Conservation (phyloP, 1,140 invertebrate species). For the Drosophila watanabei region DNA sequence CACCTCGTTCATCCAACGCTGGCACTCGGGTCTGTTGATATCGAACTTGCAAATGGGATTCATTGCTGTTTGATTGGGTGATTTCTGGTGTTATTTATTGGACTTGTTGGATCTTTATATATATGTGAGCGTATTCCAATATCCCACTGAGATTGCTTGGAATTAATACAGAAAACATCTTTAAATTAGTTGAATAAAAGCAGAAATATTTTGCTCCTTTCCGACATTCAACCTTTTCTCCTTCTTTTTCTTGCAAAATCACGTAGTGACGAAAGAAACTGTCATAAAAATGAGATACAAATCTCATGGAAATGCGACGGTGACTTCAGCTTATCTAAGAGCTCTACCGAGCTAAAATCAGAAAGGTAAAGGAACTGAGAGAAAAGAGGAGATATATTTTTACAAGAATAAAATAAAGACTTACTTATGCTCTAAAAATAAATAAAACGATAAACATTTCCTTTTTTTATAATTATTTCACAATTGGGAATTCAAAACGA, state of each 20-base stretch:
- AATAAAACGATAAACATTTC: no score
- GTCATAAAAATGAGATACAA: constrained; percentile 64
- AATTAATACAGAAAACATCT: background rate
- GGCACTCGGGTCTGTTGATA: constrained; percentile 46
- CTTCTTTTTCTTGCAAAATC: constrained; percentile 46
- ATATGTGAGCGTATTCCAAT: background rate
- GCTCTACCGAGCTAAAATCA: constrained; percentile 1
- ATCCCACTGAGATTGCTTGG: background rate
- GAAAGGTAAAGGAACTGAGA: constrained; percentile 2
- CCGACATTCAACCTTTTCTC: background rate
- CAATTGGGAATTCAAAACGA: background rate
- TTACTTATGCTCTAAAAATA: background rate
- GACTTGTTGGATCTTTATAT: no score
- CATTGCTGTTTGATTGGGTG: constrained; percentile 20
- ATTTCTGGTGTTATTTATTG: no score
- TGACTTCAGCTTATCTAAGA: constrained; percentile 13
- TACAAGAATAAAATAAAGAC: background rate
- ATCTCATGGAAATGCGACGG: constrained; percentile 45
- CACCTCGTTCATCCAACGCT: constrained; percentile 59
- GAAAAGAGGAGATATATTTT: background rate
- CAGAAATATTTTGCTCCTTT: constrained; percentile 1
- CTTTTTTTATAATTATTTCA: background rate
- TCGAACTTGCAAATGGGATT: constrained; percentile 61
- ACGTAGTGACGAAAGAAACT: constrained; percentile 58
- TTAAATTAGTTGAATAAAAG: background rate